These are phyloP conservation scores for Nemopilema nomurai DNA, from an alignment of 30 jellyfish, hydroid and myxozoan species.

Conservation along the genomic window DNA sequence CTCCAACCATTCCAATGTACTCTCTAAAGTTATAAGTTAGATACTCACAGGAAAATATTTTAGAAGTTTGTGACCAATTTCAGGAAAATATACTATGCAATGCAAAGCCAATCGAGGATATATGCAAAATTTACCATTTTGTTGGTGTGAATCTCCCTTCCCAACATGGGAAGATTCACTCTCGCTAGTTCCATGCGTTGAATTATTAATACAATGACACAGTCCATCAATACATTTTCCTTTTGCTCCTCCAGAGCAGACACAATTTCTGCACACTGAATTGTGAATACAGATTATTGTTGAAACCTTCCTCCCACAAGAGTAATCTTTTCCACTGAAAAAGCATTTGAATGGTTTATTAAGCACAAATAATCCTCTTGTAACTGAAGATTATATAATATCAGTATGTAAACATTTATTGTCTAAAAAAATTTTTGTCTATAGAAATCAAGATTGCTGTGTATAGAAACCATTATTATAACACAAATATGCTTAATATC, in stretches of 20 bases:
- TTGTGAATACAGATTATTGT: constrained; percentile 75
- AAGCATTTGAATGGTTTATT: not conserved
- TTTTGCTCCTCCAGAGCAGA: not conserved
- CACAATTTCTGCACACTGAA: constrained; percentile 18
- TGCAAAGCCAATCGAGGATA: not conserved
- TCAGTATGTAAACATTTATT: too few relatives aligned
- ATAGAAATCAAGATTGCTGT: too few relatives aligned
- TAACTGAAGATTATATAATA: too few relatives aligned
- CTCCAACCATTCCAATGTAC: too few relatives aligned
- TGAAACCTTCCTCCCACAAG: constrained; percentile 80
- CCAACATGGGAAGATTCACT: not conserved
- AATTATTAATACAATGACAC: constrained; percentile 7
- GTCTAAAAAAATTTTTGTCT: too few relatives aligned
- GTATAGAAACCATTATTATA: too few relatives aligned
- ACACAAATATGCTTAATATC: too few relatives aligned
- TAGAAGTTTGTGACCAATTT: too few relatives aligned
- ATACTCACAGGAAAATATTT: too few relatives aligned
- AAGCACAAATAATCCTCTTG: too few relatives aligned
- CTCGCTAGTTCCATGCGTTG: not conserved
- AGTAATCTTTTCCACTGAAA: constrained; percentile 36
- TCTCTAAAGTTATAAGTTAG: too few relatives aligned
- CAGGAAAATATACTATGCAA: not conserved
- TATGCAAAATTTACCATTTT: constrained; percentile 1
- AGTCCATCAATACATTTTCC: constrained; percentile 16
- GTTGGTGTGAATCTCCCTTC: not conserved